Base-by-base conservation (phyloP, 2,797 vertebrate genomes). In the Siniperca undulata region DNA sequence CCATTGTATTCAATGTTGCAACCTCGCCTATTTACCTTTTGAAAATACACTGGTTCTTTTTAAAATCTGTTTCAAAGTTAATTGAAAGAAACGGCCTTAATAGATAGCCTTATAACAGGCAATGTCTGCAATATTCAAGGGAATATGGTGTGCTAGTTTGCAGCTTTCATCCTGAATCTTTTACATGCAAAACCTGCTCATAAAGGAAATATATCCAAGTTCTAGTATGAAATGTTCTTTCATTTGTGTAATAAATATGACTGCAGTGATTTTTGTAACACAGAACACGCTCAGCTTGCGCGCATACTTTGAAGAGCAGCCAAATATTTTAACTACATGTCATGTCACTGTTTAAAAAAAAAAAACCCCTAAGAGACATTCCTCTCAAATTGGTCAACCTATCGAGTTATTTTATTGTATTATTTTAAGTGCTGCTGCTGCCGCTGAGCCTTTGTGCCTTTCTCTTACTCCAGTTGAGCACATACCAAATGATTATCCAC, bases 401-500 rank as follows among this genome's bases (percentile, higher is more conserved):
- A 36, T 83, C 83, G 86, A 89, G 81, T 87, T 88, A 81, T 83
- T 90, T 84, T 83, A 74, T 78, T 88, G 85, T 42, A 12, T 42
- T 42, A 42, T 42, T 42, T 42, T 42, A 42, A 42, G 40, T 42
- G 85, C 78, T 67, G 80, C 56, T 20, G 78, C 69, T 11, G 78
- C 77, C 52, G 76, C 77, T 85, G 88, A 40, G 84, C 87, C 81
- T 89, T 91, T 92, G 89, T 91, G 89, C 86, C 64, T 83, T 66
- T 48, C 59, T 84, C 56, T 46, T 48, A 46, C 68, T 80, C 78
- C 70, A 64, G 46, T 70, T 58, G 77, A 68, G 24, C 89, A 77
- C 88, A 92, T 81, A 91, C 89, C 83, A 76, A 87, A 89, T 62
- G 77, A 87, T 86, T 77, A 64, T 70, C 61, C 88, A 85, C 86